Evolutionary conservation across 1,140 invertebrate species (phyloP), one percentile per base, ranked within the genome.

Genomic region (Trichonephila inaurata): DNA sequence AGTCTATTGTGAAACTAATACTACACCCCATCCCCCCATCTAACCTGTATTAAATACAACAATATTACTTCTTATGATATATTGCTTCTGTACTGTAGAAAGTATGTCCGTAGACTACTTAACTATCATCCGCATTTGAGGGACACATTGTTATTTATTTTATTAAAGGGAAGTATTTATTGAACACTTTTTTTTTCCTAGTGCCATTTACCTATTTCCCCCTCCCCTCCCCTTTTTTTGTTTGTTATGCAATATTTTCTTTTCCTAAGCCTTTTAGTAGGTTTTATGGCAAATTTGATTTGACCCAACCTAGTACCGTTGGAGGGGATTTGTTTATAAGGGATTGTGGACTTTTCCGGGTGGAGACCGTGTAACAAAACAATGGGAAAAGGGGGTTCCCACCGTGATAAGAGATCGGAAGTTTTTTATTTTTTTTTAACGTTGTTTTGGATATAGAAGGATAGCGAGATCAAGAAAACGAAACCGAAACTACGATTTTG

Each of bases 241-340:
- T 33, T 28, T 33, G 72, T 40, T 72, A 14, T 7, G 28, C 12
- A 10, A 77, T 77, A 33, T 24, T 40, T 77, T 77, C 14, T 40
- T n/a, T 21, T 28, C n/a, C 61, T n/a, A 69, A 69, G 7, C 28
- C 24, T 77, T 72, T 72, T 72, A 28, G 72, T 77, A 77, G 28
- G 24, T 77, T 77, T 77, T 77, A 77, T 77, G 72, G 72, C 33
- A 77, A 77, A 77, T 40, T 77, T 77, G 24, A 77, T 24, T 40
- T 77, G 40, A 33, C 72, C 72, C 28, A 33, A 33, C 72, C 72
- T 77, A 28, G 24, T 77, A 28, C 72, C 24, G 28, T 40, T 77
- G 28, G 16, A 16, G 72, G 6, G 14, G 72, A 77, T 77, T 18
- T 77, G 28, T 77, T 77, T 77, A 18, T 18, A 77, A 7, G 72